Base-by-base conservation (phyloP, 2,113 vertebrate species). In the Poeciliopsis retropinna region DNA sequence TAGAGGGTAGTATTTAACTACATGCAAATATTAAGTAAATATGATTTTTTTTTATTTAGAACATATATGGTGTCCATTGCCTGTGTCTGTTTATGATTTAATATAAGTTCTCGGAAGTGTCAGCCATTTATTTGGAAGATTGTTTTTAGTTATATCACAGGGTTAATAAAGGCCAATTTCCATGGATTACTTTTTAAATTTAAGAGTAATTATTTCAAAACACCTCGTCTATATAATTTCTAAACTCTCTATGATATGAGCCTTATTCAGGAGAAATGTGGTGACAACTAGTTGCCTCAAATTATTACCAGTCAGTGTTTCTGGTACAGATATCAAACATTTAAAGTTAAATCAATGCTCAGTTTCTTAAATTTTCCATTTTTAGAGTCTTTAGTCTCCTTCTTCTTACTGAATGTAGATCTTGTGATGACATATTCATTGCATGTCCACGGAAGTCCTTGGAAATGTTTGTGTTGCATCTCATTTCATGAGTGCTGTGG, bases 1-100 rank as follows among this genome's bases (percentile, higher is more conserved):
- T 91, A 93, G 92, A 92, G 92, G 91, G 90, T 85, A 90, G 88
- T 93, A 83, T 92, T 91, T 84, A 85, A 91, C 90, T 89, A 86
- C 79, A 82, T 29, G 80, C 87, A 80, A 63, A 22, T 70, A 22
- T 67, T 66, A 67, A 14, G 68, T 67, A 81, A 63, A 32, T 71
- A 68, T 29, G 64, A 30, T 73, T 66, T 27, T 9, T 47, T n/a
- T n/a, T n/a, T n/a, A n/a, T n/a, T 29, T 81, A 27, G 41, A 41
- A 14, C 25, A 13, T 17, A 60, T 34, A 28, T 68, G 39, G n/a
- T 28, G 5, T 66, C 29, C 8, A 76, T 19, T 61, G 15, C 67
- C 62, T 28, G 15, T 0, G 8, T 63, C 19, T 60, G 22, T 44
- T 63, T 60, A 25, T 41, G 34, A 67, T 70, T 60, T 51, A 19